Evolutionary conservation across 2,113 vertebrate genomes (phyloP).

Genomic region (Myotis yumanensis): DNA sequence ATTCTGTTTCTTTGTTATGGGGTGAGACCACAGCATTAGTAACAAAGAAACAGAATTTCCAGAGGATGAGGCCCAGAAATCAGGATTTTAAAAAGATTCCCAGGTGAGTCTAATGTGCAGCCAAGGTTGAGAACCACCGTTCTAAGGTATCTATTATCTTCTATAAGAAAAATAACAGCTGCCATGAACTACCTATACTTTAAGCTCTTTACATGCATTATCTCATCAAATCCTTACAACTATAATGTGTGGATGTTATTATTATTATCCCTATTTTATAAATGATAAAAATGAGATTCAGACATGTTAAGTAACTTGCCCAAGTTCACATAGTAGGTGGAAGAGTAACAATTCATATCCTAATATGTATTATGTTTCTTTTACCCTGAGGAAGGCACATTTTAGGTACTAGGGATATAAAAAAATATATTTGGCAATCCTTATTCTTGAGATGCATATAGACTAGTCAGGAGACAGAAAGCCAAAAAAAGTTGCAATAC

Average conservation of each 20-base stretch:
- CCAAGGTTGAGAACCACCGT: no score
- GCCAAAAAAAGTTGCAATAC: background rate
- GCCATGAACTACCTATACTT: background rate
- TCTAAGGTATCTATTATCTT: background rate
- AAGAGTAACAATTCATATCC: background rate
- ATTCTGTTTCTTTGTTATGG: no score
- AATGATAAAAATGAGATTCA: slow-evolving; percentile 20
- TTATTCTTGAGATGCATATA: background rate
- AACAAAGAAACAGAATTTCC: no score
- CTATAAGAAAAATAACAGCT: background rate
- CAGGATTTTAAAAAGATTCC: no score
- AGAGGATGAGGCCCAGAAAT: no score
- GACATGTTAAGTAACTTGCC: background rate
- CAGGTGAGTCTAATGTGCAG: no score
- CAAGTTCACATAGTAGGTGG: background rate
- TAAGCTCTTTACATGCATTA: background rate
- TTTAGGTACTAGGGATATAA: background rate
- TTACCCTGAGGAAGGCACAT: background rate
- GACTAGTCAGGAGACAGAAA: background rate
- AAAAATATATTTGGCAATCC: background rate
- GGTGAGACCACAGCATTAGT: no score
- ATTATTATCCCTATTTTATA: slow-evolving; percentile 1
- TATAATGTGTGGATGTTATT: background rate
- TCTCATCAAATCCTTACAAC: background rate
- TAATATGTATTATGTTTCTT: background rate